Evolutionary conservation across 2,888 invertebrate genomes (phyloP).

Genomic region (Scaptomyza reducta): DNA sequence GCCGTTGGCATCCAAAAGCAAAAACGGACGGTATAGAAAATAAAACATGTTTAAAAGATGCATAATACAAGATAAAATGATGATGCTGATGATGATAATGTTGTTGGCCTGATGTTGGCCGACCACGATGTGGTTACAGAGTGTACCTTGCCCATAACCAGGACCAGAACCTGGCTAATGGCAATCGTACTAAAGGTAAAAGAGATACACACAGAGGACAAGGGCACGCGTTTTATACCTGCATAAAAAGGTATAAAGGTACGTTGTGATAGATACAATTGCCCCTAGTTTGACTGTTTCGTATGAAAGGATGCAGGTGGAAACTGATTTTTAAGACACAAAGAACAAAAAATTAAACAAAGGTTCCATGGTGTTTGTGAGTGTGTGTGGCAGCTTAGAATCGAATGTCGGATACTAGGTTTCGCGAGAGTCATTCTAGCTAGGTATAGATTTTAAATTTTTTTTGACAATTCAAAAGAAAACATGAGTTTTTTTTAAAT

Average conservation of each 20-base stretch:
- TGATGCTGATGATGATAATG: constrained; percentile 55
- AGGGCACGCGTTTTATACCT: constrained; percentile 74
- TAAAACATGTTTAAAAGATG: constrained; percentile 66
- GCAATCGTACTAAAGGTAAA: constrained; percentile 73
- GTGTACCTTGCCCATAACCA: constrained; percentile 79
- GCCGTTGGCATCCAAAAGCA: constrained; percentile 71
- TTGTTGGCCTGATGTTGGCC: constrained; percentile 65
- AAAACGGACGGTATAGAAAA: constrained; percentile 65
- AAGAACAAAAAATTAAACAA: constrained; percentile 28
- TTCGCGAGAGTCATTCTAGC: constrained; percentile 5
- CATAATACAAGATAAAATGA: constrained; percentile 74
- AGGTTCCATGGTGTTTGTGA: constrained; percentile 38
- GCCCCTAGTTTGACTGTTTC: constrained; percentile 39
- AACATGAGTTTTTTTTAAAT: too few relatives aligned
- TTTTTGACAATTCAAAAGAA: too few relatives aligned
- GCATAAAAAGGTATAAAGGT: constrained; percentile 41
- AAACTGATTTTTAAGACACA: constrained; percentile 76
- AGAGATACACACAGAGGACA: constrained; percentile 12
- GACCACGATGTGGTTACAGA: constrained; percentile 74
- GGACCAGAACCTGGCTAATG: constrained; percentile 65
- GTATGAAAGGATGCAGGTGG: constrained; percentile 81
- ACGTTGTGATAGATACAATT: constrained; percentile 55
- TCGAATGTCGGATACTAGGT: constrained; percentile 11
- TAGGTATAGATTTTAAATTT: too few relatives aligned
- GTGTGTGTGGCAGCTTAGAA: constrained; percentile 31